These are phyloP conservation scores for Tetrax tetrax DNA, from an alignment of 2,113 vertebrate genomes.

Conservation along the genomic window DNA sequence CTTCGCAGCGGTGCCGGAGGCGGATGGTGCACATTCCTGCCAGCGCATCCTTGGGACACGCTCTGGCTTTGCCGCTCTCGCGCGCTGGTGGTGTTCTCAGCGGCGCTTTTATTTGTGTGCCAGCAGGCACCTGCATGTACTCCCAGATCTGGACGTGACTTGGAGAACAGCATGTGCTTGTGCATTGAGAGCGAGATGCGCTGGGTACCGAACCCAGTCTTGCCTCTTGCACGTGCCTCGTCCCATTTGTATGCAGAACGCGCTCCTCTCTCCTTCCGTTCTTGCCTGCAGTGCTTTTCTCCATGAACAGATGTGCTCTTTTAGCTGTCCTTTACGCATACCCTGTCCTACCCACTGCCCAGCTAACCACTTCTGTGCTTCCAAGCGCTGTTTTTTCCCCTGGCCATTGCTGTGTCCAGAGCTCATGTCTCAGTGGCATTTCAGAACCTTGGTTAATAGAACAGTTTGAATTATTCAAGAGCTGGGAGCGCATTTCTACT, in stretches of 20 bases:
- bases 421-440: background rate
- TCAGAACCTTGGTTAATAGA: conserved; percentile 61
- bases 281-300: conserved; percentile 54
- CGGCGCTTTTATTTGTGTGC: conserved; percentile 29
- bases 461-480: conserved; percentile 68
- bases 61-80: background rate
- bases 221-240: conserved; percentile 16
- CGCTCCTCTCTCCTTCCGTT: conserved; percentile 42
- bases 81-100: background rate
- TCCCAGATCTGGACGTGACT: conserved; percentile 48
- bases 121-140: conserved; percentile 55
- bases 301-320: conserved; percentile 48
- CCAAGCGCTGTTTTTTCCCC: background rate
- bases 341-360: background rate
- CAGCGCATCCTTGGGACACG: background rate
- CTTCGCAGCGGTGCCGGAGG: background rate
- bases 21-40: background rate
- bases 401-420: conserved; percentile 1
- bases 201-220: conserved; percentile 15
- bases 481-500: conserved; percentile 55
- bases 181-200: conserved; percentile 32
- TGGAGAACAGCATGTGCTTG: conserved; percentile 57
- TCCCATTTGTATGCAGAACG: conserved; percentile 31
- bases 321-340: conserved; percentile 8
- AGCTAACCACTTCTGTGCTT: background rate